A percentile compares a stretch with the other conserved stretches of the same genome.
Conservation (phyloP, 2,113 vertebrate species). For the Microtus oregoni region DNA sequence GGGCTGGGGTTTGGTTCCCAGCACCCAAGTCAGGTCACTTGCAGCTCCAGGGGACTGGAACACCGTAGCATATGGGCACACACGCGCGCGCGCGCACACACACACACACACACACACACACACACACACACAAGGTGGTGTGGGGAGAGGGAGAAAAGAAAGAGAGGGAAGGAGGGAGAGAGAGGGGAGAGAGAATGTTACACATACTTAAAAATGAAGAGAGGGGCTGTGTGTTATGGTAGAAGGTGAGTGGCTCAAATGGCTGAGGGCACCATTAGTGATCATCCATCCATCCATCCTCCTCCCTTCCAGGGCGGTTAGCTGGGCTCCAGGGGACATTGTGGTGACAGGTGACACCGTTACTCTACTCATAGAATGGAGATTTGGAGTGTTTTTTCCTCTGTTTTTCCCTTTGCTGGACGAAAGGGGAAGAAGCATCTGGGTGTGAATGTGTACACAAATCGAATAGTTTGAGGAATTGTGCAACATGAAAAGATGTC, state of each 20-base stretch:
- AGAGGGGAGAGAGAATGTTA: background rate
- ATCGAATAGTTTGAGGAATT: background rate
- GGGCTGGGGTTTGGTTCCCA: background rate
- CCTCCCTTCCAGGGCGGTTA: background rate
- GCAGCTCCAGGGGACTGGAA: background rate
- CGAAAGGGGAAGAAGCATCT: background rate
- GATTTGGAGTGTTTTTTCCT: background rate
- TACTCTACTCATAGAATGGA: background rate
- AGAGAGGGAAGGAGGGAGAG: no score
- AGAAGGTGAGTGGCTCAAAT: background rate
- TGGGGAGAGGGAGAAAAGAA: background rate
- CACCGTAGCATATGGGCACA: background rate
- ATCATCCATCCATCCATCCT: background rate
- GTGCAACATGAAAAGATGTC: background rate
- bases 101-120: background rate
- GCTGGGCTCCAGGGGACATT: background rate
- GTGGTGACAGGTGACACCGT: background rate
- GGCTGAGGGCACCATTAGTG: background rate
- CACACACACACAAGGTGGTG: background rate
- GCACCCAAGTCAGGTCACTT: background rate
- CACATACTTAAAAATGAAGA: background rate
- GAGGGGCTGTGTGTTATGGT: background rate
- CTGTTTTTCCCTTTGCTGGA: background rate
- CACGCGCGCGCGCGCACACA: no score
- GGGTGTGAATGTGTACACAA: background rate